Conservation (phyloP, 2,797 vertebrate genomes). For the Xenentodon cancila region DNA sequence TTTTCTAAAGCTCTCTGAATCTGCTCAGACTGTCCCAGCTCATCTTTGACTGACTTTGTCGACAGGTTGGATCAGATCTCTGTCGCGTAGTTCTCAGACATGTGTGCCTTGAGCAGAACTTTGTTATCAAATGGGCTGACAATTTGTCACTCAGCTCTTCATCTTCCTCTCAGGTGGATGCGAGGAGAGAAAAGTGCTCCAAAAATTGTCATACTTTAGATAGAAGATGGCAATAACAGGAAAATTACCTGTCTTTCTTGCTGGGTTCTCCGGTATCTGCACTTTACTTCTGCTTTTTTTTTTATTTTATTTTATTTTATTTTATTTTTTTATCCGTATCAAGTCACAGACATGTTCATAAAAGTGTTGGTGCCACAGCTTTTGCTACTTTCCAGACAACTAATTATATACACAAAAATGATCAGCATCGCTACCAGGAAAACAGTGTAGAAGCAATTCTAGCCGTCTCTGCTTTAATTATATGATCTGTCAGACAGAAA, state of each 20-base stretch:
- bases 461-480: neutral
- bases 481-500: neutral
- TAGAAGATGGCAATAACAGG: too few species aligned
- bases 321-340: too few species aligned
- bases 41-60: slow-evolving; percentile 49
- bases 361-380: neutral
- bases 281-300: too few species aligned
- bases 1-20: slow-evolving; percentile 46
- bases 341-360: neutral
- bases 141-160: slow-evolving; percentile 58
- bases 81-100: slow-evolving; percentile 41
- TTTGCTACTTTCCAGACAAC: neutral
- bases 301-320: too few species aligned
- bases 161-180: slow-evolving; percentile 66
- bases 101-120: slow-evolving; percentile 57
- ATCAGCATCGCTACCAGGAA: too few species aligned
- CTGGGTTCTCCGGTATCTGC: too few species aligned
- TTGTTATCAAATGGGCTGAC: slow-evolving; percentile 67
- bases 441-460: neutral
- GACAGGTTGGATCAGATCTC: slow-evolving; percentile 50
- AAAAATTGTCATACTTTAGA: slow-evolving; percentile 41
- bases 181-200: slow-evolving; percentile 37
- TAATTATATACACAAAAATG: neutral
- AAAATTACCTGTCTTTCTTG: too few species aligned
- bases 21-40: slow-evolving; percentile 19